Conservation (phyloP, 2,888 invertebrate species). For the Aspidiotus rigidus region DNA sequence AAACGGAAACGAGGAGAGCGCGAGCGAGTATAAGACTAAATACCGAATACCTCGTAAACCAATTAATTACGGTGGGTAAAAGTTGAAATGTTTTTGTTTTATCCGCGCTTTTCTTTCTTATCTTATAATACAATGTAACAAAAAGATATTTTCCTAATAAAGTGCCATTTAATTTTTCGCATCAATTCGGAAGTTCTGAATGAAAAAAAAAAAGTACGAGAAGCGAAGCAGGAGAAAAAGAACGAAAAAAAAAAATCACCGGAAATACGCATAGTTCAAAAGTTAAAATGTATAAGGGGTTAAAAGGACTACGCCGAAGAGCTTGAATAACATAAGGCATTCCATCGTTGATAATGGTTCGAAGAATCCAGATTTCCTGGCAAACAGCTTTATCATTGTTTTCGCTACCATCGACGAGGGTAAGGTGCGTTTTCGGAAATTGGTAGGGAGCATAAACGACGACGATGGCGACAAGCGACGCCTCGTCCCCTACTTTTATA, state of each 20-base stretch:
- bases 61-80: slow-evolving; percentile 16
- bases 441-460: slow-evolving; percentile 16
- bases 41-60: slow-evolving; percentile 13
- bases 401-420: neutral
- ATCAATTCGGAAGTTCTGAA: slow-evolving; percentile 14
- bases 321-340: slow-evolving; percentile 29
- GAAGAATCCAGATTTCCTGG: slow-evolving; percentile 30
- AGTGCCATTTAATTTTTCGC: slow-evolving; percentile 13
- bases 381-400: slow-evolving; percentile 28
- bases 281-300: slow-evolving; percentile 25
- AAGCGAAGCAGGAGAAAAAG: too few species aligned
- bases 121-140: neutral
- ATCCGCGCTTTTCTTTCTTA: too few species aligned
- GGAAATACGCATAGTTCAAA: neutral
- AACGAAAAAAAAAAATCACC: too few species aligned
- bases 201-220: neutral
- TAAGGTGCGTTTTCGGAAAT: slow-evolving; percentile 22
- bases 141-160: slow-evolving; percentile 27
- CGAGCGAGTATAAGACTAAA: too few species aligned
- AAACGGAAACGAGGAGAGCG: too few species aligned
- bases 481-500: slow-evolving; percentile 21
- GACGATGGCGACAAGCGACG: neutral
- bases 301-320: slow-evolving; percentile 12
- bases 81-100: neutral
- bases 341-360: slow-evolving; percentile 23